Conservation (phyloP, 2,888 invertebrate genomes). For the Drosophila anomalipes region DNA sequence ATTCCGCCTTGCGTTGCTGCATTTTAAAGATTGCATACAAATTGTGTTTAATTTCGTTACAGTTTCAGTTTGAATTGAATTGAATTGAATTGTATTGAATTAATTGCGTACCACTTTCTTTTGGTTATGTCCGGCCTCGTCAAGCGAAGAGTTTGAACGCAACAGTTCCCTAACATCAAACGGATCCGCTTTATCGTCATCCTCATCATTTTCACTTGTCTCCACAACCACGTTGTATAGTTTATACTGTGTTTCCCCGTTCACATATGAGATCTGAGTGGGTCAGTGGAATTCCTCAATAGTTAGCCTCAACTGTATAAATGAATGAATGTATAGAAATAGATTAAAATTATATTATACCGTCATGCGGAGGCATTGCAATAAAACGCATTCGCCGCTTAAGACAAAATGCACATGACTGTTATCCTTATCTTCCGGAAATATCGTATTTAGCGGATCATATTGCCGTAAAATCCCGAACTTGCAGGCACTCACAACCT, state of each 20-base stretch:
- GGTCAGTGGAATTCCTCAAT: not conserved
- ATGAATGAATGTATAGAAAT: too few relatives aligned
- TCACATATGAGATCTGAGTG: constrained; percentile 6
- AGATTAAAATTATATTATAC: constrained; percentile 37
- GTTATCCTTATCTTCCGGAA: constrained; percentile 76
- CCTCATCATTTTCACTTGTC: constrained; percentile 6
- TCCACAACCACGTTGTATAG: not conserved
- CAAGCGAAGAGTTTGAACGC: constrained; percentile 47
- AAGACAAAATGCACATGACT: constrained; percentile 82
- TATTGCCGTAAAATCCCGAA: constrained; percentile 78
- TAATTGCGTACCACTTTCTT: constrained; percentile 34
- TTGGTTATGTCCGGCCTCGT: constrained; percentile 13
- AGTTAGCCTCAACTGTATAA: too few relatives aligned
- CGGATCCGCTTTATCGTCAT: constrained; percentile 19
- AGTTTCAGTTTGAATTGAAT: not conserved
- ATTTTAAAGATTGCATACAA: not conserved
- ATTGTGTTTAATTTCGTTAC: not conserved
- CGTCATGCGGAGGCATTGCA: constrained; percentile 82
- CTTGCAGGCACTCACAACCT: constrained; percentile 76
- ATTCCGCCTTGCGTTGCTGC: constrained; percentile 50
- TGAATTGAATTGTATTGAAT: not conserved
- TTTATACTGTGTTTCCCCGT: constrained; percentile 25
- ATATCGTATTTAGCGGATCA: constrained; percentile 81
- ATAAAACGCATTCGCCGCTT: constrained; percentile 83
- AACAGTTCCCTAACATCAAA: constrained; percentile 47